Base-by-base conservation (phyloP, 2,113 vertebrate species). In the Herpetotheres cachinnans region DNA sequence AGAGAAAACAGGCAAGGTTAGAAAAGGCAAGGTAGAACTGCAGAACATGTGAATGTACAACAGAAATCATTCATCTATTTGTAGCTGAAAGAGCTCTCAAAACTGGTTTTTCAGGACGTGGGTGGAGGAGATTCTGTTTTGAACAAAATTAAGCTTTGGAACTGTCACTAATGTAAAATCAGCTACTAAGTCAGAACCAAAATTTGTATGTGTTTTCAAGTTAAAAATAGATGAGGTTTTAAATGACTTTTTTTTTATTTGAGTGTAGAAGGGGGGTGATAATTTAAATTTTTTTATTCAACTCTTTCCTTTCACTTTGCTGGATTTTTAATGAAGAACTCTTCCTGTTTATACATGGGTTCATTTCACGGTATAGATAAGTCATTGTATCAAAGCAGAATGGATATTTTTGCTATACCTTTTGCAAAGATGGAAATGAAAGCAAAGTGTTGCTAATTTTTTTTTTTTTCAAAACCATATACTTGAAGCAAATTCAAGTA, bases 101-200 rank as follows among this genome's bases (percentile, higher is more conserved):
- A 98, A 98, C 98, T 98, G 92, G 97, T 97, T 98, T 98, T 98
- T 97, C 97, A 96, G 96, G 98, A 94, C 10, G 32, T 97, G 96
- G 94, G 92, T 2, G 96, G 96, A 91, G 95, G 90, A 97, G 87
- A 85, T 93, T 97, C 89, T 97, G 94, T 95, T 95, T 96, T 97
- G 93, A 97, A 98, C 97, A 78, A 95, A 96, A 97, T 74, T 90
- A 76, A 95, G 88, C 18, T 89, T 92, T 89, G 86, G 96, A 97
- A 88, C 24, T 89, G 65, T 77, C 91, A 91, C 58, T 83, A 85
- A 38, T 17, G 34, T 47, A 90, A 91, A 89, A 94, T 76, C 69
- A 74, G 16, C 54, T 90, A 66, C 76, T 55, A 87, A 49, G 12
- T 59, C 72, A 95, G 65, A 95, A 69, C 22, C 19, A 46, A 78